Percentiles rank a stretch among this genome's conserved stretches.
Conservation (phyloP, 1,140 invertebrate genomes). For the Anagrus nilaparvatae region DNA sequence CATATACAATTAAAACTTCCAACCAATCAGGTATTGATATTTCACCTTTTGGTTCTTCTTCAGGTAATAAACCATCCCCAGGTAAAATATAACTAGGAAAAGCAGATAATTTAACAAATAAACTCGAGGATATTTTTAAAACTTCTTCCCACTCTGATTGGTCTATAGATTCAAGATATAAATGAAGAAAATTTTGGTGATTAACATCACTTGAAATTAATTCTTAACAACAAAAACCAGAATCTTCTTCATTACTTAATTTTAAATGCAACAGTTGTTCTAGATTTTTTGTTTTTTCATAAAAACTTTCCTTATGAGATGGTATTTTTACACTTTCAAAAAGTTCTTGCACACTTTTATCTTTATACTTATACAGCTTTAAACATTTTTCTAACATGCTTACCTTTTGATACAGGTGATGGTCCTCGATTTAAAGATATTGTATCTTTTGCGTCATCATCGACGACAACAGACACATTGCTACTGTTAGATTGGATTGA, state of each 20-base stretch:
- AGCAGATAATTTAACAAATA: constrained; percentile 71
- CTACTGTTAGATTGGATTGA: constrained; percentile 22
- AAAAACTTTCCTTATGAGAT: constrained; percentile 30
- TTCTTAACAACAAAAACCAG: constrained; percentile 25
- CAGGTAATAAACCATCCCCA: constrained; percentile 31
- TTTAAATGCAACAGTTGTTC: constrained; percentile 36
- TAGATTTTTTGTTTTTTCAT: constrained; percentile 39
- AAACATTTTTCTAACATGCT: constrained; percentile 52
- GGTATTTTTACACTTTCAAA: constrained; percentile 33
- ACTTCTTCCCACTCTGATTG: constrained; percentile 43
- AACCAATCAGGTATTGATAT: constrained; percentile 68
- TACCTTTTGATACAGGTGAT: constrained; percentile 29
- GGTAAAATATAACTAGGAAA: constrained; percentile 64
- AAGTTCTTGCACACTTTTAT: constrained; percentile 33
- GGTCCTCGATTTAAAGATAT: constrained; percentile 24
- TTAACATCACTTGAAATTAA: constrained; percentile 16
- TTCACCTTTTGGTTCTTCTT: constrained; percentile 32
- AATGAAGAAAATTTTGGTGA: constrained; percentile 19
- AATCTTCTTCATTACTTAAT: constrained; percentile 24
- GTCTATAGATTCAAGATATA: constrained; percentile 21
- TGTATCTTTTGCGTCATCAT: constrained; percentile 29
- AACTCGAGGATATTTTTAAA: constrained; percentile 54
- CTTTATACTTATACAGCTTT: constrained; percentile 50
- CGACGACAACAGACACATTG: constrained; percentile 30
- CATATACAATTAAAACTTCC: constrained; percentile 58